Evolutionary conservation across 2,797 vertebrate species (phyloP).

Genomic region (Enteromius fasciolatus): DNA sequence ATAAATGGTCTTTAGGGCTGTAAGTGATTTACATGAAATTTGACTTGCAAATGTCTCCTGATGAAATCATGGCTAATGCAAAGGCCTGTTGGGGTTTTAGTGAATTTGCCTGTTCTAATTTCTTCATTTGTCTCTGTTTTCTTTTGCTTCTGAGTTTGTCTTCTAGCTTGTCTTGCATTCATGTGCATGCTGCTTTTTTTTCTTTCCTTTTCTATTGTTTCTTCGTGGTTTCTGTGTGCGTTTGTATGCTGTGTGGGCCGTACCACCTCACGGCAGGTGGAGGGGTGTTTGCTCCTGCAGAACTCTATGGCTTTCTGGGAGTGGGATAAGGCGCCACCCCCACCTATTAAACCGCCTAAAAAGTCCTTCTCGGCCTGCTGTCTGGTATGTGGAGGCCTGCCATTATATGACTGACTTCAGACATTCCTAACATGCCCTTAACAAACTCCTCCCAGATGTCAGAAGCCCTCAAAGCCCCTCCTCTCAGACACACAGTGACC

Average conservation of each 20-base stretch:
- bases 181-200: conserved; percentile 67
- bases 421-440: conserved; percentile 42
- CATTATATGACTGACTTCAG: conserved; percentile 39
- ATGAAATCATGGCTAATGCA: not conserved
- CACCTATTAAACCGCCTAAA: conserved; percentile 88
- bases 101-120: conserved; percentile 14
- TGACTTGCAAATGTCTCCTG: conserved; percentile 23
- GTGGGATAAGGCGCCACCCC: conserved; percentile 87
- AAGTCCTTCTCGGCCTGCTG: conserved; percentile 93
- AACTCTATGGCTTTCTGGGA: conserved; percentile 95
- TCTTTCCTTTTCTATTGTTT: conserved; percentile 52
- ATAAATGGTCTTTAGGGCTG: not conserved
- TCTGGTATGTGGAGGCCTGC: conserved; percentile 87
- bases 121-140: conserved; percentile 45
- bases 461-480: conserved; percentile 7
- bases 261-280: conserved; percentile 78
- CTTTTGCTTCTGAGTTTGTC: conserved; percentile 29
- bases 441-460: conserved; percentile 15
- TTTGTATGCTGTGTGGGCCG: conserved; percentile 52
- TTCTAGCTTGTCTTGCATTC: conserved; percentile 49
- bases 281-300: conserved; percentile 86
- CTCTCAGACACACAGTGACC: conserved; percentile 28
- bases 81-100: conserved; percentile 5
- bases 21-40: conserved; percentile 16
- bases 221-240: conserved; percentile 53